Conservation (phyloP, 2,888 invertebrate species). For the Didymodactylos carnosus region DNA sequence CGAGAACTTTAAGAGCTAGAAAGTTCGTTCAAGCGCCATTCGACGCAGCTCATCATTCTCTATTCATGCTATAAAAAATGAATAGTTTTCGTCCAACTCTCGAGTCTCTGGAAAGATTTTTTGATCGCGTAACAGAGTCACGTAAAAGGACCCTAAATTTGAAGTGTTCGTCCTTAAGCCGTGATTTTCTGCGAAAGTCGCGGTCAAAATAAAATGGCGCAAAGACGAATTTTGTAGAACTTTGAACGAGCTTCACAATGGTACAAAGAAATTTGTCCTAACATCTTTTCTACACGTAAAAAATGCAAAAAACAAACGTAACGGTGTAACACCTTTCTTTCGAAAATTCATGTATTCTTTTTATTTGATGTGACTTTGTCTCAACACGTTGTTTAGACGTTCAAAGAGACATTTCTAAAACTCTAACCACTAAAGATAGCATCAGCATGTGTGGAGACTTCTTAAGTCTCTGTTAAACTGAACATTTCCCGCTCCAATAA, state of each 20-base stretch:
- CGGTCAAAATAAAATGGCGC: not conserved
- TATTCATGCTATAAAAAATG: not conserved
- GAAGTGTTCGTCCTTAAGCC: not conserved
- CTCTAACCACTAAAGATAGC: not conserved
- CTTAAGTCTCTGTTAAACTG: not conserved
- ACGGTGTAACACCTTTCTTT: not conserved
- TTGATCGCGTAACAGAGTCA: not conserved
- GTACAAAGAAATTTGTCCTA: not conserved
- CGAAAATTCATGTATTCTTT: not conserved
- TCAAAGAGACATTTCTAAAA: not conserved
- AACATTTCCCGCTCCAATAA: not conserved
- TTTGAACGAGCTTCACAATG: not conserved
- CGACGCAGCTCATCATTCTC: too few relatives aligned
- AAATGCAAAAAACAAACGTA: not conserved
- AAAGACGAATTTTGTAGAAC: not conserved
- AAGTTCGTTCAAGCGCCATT: too few relatives aligned
- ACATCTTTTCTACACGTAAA: not conserved
- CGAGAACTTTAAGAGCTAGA: not conserved
- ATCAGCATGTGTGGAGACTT: not conserved
- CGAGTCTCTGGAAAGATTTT: not conserved
- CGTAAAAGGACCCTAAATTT: not conserved
- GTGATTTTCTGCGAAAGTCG: not conserved
- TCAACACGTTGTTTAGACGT: not conserved
- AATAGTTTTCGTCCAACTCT: not conserved
- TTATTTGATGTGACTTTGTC: not conserved